Evolutionary conservation across 1,140 invertebrate genomes (phyloP), one percentile per base, ranked within the genome.

Genomic region (Olivierus martensii): DNA sequence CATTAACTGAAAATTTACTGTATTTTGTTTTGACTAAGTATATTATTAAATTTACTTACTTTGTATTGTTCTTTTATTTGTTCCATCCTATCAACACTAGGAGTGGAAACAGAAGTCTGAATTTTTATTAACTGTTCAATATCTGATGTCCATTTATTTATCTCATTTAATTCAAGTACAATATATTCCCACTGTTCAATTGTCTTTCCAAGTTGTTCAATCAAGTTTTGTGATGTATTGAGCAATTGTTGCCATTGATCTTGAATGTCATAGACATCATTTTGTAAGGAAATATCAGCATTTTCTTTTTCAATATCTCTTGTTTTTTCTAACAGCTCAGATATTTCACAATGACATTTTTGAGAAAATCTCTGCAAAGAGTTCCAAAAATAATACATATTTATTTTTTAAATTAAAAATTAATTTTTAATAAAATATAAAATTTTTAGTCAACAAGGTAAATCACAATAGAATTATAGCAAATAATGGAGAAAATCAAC

Each of bases 101-200:
- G 18, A 45, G 42, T 38, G 37, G 49, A n/a, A 44, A 39, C 14
- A 21, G 45, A 50, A 41, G 47, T 11, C 11, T 52, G 46, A 18
- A 28, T 42, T 28, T 57, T 46, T 3, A 60, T 35, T 38, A 52
- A 38, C 10, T 39, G 28, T 50, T 62, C 58, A 3, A 44, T 51
- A 3, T 41, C 18, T 39, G 58, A 57, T 12, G 68, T 49, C 66
- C 66, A 68, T 18, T 61, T 59, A n/a, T 58, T 55, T 1, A 66
- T 57, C 35, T 59, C 67, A 48, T 64, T 61, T 21, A 68, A 66
- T 59, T 66, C 66, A n/a, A 64, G 56, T 28, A 65, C 63, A 58
- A 91, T 82, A 2, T 79, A 79, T 51, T 83, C 77, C 87, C 87
- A 95, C 18, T 79, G 80, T 4, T 69, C 70, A 9, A 87, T 80